Conservation (phyloP, 2,888 invertebrate species). For the Clunio marinus region DNA sequence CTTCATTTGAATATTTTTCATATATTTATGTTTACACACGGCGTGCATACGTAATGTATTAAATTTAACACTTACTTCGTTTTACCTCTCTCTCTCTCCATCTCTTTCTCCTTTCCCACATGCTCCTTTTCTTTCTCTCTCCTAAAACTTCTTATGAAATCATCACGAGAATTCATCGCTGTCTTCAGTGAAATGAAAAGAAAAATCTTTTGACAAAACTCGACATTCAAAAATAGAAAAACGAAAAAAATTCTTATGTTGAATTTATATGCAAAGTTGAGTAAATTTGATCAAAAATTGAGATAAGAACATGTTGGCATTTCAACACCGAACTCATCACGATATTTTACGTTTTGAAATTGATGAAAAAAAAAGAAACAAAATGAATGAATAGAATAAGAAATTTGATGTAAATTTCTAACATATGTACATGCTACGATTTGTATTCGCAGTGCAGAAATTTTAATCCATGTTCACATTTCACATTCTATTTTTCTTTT, state of each 20-base stretch:
- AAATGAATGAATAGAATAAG: too few relatives aligned
- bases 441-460: neutral
- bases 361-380: too few relatives aligned
- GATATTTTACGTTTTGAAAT: neutral
- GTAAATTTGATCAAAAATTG: constrained; percentile 10
- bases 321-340: too few relatives aligned
- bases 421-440: too few relatives aligned
- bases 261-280: constrained; percentile 7
- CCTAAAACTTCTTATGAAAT: neutral
- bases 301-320: neutral
- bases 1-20: constrained; percentile 37
- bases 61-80: constrained; percentile 37
- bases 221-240: too few relatives aligned
- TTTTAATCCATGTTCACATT: neutral
- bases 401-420: too few relatives aligned
- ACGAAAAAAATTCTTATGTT: neutral
- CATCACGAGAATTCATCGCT: neutral
- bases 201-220: constrained; percentile 1
- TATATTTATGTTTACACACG: constrained; percentile 37
- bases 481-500: too few relatives aligned
- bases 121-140: neutral
- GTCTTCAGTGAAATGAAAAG: neutral
- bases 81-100: too few relatives aligned
- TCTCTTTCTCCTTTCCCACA: neutral
- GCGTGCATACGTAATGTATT: constrained; percentile 31